phyloP scores from a whole-genome alignment of 2,113 vertebrate genomes.

The Chascanopsetta lugubris region DNA sequence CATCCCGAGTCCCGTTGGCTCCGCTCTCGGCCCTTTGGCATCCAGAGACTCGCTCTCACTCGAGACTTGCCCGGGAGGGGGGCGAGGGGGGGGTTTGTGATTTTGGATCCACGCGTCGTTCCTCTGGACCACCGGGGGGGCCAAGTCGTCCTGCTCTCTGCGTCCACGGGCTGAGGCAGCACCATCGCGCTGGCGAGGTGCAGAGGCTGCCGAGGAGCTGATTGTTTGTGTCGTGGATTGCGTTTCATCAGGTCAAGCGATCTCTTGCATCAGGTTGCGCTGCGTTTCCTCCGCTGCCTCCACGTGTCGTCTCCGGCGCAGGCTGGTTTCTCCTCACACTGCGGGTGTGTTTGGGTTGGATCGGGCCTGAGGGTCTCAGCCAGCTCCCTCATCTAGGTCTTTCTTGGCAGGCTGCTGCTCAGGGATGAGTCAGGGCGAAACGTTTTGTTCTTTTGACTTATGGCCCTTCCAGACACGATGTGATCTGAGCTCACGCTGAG shows the following conservation, averaged over 20 bases:
- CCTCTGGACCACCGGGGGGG: slow-evolving; percentile 40
- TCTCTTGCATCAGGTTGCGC: slow-evolving; percentile 21
- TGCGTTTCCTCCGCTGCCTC: slow-evolving; percentile 12
- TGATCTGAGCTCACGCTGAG: neutral
- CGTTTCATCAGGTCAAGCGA: slow-evolving; percentile 21
- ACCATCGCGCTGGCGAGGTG: slow-evolving; percentile 21
- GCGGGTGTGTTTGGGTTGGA: neutral
- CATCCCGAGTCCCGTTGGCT: slow-evolving; percentile 46
- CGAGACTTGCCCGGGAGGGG: slow-evolving; percentile 33
- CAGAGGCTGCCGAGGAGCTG: slow-evolving; percentile 13
- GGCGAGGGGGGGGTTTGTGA: too few relatives aligned
- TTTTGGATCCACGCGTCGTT: slow-evolving; percentile 49
- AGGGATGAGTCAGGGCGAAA: neutral
- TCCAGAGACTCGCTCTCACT: slow-evolving; percentile 43
- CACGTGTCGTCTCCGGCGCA: slow-evolving; percentile 5
- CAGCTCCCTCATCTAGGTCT: slow-evolving; percentile 9
- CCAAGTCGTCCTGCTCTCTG: slow-evolving; percentile 21
- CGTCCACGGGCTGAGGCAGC: slow-evolving; percentile 37
- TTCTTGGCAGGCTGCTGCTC: slow-evolving; percentile 14
- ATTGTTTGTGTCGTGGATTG: slow-evolving; percentile 23
- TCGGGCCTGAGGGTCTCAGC: slow-evolving; percentile 17
- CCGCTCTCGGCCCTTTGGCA: slow-evolving; percentile 45
- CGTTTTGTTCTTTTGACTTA: neutral
- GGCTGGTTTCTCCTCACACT: neutral
- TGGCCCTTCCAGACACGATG: neutral